These are phyloP conservation scores for Theocolax elegans DNA, from an alignment of 1,140 invertebrate genomes.

Conservation along the genomic window DNA sequence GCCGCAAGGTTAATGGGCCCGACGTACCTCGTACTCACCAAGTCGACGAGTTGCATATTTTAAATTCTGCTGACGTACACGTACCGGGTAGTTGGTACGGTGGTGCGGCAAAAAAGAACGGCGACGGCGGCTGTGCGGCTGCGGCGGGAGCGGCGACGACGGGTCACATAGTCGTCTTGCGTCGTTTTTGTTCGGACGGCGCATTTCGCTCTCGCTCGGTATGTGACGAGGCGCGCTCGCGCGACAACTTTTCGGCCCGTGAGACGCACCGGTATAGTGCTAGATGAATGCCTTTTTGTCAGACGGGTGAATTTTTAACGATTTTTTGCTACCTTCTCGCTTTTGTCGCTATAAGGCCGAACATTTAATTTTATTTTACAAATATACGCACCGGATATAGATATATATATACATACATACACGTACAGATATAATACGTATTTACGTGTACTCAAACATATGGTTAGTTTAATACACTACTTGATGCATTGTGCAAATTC, in stretches of 20 bases:
- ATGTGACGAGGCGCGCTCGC: slow-evolving; percentile 23
- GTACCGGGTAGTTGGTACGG: slow-evolving; percentile 5
- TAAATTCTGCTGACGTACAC: slow-evolving; percentile 62
- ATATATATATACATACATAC: too few relatives aligned
- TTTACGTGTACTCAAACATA: too few relatives aligned
- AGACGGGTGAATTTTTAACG: not conserved
- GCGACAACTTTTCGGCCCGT: slow-evolving; percentile 30
- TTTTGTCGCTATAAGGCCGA: too few relatives aligned
- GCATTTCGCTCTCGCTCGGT: slow-evolving; percentile 21
- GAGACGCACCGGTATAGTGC: slow-evolving; percentile 13
- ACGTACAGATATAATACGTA: too few relatives aligned
- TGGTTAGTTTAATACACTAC: too few relatives aligned
- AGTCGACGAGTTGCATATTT: slow-evolving; percentile 60
- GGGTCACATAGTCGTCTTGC: slow-evolving; percentile 25
- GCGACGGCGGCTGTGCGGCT: too few relatives aligned
- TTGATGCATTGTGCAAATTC: too few relatives aligned
- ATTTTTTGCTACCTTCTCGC: not conserved
- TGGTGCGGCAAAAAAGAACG: slow-evolving; percentile 7
- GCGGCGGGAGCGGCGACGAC: slow-evolving; percentile 42
- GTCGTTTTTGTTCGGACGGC: slow-evolving; percentile 18
- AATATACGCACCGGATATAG: too few relatives aligned
- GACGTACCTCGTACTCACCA: too few relatives aligned
- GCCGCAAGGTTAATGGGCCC: too few relatives aligned
- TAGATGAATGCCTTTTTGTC: slow-evolving; percentile 18
- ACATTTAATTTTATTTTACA: too few relatives aligned